Conservation (phyloP, 2,888 invertebrate species). For the Macroteleia sp. region DNA sequence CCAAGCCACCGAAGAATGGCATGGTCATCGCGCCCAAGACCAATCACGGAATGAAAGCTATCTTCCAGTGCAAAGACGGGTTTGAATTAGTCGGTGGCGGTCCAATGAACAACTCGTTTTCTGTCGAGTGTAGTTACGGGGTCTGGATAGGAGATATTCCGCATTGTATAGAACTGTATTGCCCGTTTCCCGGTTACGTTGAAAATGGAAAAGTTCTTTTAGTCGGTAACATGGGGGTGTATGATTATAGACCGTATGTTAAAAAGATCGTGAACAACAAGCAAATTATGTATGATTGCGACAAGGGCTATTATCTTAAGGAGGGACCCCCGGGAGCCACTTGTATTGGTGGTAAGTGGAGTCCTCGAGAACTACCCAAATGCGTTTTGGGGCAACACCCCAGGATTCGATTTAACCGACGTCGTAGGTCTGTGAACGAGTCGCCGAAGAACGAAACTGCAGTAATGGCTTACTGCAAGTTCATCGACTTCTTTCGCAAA, state of each 20-base stretch:
- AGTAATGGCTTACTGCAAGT: conserved; percentile 74
- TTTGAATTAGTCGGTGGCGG: conserved; percentile 90
- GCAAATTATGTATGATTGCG: too few relatives aligned
- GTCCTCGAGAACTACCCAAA: conserved; percentile 93
- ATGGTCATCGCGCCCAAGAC: conserved; percentile 98
- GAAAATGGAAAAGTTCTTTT: conserved; percentile 95
- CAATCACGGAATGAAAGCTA: conserved; percentile 97
- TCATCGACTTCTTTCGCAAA: conserved; percentile 81
- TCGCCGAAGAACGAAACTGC: conserved; percentile 65
- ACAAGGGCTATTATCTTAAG: too few relatives aligned
- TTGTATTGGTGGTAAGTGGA: conserved; percentile 97
- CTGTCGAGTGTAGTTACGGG: conserved; percentile 95
- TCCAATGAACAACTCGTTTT: conserved; percentile 87
- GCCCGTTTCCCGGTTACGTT: conserved; percentile 96
- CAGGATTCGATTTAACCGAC: conserved; percentile 91
- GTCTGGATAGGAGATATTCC: conserved; percentile 97
- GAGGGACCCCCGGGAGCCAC: too few relatives aligned
- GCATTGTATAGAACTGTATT: conserved; percentile 92
- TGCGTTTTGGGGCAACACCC: conserved; percentile 95
- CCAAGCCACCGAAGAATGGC: conserved; percentile 94
- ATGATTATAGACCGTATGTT: too few relatives aligned
- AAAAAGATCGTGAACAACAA: too few relatives aligned
- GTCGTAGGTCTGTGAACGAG: conserved; percentile 86
- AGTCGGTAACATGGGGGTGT: conserved; percentile 97
- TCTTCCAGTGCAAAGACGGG: conserved; percentile 97